Evolutionary conservation across 2,113 vertebrate genomes (phyloP), one percentile per base, ranked within the genome.

Genomic region (Percopsis transmontana): DNA sequence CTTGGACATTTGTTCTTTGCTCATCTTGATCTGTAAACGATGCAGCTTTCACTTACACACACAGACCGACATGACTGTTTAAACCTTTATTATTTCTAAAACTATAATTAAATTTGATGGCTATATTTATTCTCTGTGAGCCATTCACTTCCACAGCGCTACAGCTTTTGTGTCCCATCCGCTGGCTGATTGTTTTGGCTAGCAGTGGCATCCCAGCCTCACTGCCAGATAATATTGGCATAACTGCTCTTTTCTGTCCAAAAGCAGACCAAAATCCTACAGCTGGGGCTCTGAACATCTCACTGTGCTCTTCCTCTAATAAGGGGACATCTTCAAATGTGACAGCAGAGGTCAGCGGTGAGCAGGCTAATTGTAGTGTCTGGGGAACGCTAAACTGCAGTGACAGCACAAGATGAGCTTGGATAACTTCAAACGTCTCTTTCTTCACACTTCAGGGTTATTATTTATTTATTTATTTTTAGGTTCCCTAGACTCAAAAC

Each of bases 231-330:
- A 42, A 63, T 44, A 39, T 45, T 71, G 45, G 58, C 58, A 54
- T 14, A 14, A 23, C 45, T 68, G 40, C n/a, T 63, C 58, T 56
- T 19, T 47, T 33, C 18, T 16, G 48, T 11, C 8, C 2, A 2
- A 47, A 48, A 55, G 15, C 41, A 72, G 58, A 68, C 11, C 48
- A n/a, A 51, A 51, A 51, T 72, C 69, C 21, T 19, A 55, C 54
- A 68, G 50, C 45, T 21, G 58, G 58, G 27, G 58, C 15, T 42
- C 5, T 15, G 14, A 60, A 8, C 45, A 44, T 27, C 5, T 19
- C 21, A 44, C 0, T 2, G 6, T 1, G 5, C 42, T 48, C 45
- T 48, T 48, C 7, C 27, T 4, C 27, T 42, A 9, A 48, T 50
- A 33, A 56, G 68, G 21, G 47, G 7, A 66, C 19, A 23, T 58